Evolutionary conservation across 2,113 vertebrate genomes (phyloP), one percentile per base, ranked within the genome.

Genomic region (Chlamydotis undulata): DNA sequence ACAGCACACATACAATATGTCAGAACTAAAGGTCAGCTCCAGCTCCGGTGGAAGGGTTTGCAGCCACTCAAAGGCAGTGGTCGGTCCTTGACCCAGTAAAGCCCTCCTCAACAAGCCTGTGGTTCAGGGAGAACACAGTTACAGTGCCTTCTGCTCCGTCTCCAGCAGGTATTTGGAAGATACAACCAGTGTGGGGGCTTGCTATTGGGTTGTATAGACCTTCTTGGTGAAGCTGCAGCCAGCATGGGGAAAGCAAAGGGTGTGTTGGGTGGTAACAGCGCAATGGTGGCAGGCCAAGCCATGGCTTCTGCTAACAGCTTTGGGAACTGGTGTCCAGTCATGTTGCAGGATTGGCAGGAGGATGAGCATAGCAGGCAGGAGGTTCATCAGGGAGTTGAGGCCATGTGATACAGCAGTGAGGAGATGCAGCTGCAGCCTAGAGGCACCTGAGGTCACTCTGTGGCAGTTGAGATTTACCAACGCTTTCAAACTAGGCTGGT

Each of bases 401-500:
- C 50, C 0, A 0, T 3, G 7, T 73, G 50, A 86, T 25, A 31
- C 29, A 61, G 53, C 4, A 5, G 33, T 82, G 69, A 80, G 50
- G 26, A 94, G 84, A 78, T 64, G 18, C 29, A 85, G 67, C 53
- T 94, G 85, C 88, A 87, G 55, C 77, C 86, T 74, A 79, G 89
- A 94, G 94, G 92, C 83, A 89, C 73, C 81, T 73, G 94, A 96
- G 83, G 64, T 93, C 90, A 92, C 55, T 83, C 65, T 77, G 50
- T 65, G 60, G 89, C 0, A 1, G 65, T 60, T 78, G 77, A 63
- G 60, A 93, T 68, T 91, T 73, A 75, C 77, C 39, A 77, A 95
- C 69, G 80, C 64, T 96, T 89, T 89, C 45, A 45, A 33, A 57
- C 12, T 39, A 39, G 56, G 33, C 29, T 71, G 56, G 47, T 69